These are phyloP conservation scores for Odontophorus gujanensis DNA, from an alignment of 2,113 vertebrate genomes.

Conservation along the genomic window DNA sequence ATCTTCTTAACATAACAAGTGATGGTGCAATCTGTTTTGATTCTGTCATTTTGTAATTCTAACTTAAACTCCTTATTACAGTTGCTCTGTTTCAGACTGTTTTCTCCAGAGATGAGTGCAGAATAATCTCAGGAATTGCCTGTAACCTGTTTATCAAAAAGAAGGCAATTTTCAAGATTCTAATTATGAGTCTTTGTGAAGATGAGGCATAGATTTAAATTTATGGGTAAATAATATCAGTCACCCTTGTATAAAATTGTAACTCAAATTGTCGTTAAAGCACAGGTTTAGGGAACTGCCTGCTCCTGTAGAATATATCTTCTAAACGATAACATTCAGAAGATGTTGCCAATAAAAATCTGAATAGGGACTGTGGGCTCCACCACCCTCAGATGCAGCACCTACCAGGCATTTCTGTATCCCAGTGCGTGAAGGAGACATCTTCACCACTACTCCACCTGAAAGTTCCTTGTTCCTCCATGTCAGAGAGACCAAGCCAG, in stretches of 20 bases:
- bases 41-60: background rate
- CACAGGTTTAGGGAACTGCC: background rate
- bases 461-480: conserved; percentile 77
- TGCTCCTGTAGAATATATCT: background rate
- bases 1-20: background rate
- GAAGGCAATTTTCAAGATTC: background rate
- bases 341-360: fast-evolving
- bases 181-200: background rate
- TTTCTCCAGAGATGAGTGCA: background rate
- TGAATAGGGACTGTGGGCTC: fast-evolving
- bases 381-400: fast-evolving
- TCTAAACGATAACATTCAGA: background rate
- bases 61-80: background rate
- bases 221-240: background rate
- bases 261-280: background rate
- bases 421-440: conserved; percentile 89
- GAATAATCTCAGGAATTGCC: background rate
- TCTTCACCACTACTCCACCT: conserved; percentile 79
- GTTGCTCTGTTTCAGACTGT: background rate
- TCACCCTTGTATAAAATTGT: background rate
- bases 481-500: conserved; percentile 90
- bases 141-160: background rate
- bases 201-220: background rate
- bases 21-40: background rate
- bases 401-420: conserved; percentile 89